phyloP scores from a whole-genome alignment of 1,140 invertebrate genomes.

The Drosophila virilis region DNA sequence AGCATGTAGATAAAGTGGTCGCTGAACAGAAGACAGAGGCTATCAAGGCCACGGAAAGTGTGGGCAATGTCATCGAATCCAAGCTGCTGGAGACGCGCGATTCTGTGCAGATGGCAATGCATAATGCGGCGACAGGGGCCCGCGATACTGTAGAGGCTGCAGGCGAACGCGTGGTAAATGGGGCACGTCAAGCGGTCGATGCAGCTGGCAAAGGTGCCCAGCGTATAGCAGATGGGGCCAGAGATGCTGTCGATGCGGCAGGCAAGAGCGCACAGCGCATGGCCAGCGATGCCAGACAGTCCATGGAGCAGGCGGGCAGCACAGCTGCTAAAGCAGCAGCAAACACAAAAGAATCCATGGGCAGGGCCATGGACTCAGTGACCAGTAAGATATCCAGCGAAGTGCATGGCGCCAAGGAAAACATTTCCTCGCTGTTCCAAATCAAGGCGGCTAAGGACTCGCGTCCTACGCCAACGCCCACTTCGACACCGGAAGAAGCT shows the following conservation, averaged over 20 bases:
- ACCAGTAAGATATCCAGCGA: conserved; percentile 72
- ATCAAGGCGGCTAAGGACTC: conserved; percentile 65
- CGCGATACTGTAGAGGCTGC: conserved; percentile 65
- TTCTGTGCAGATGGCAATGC: conserved; percentile 54
- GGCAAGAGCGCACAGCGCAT: conserved; percentile 52
- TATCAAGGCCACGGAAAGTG: conserved; percentile 23
- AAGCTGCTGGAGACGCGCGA: conserved; percentile 37
- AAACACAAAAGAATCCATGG: conserved; percentile 70
- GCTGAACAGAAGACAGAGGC: conserved; percentile 25
- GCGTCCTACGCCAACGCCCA: conserved; percentile 42
- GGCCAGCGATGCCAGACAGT: conserved; percentile 58
- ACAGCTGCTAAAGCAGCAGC: conserved; percentile 60
- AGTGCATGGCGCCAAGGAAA: conserved; percentile 72
- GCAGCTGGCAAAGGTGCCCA: conserved; percentile 53
- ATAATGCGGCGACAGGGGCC: conserved; percentile 64
- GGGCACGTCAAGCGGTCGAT: conserved; percentile 62
- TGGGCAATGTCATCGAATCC: conserved; percentile 46
- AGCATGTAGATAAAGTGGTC: conserved; percentile 57
- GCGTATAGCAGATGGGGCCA: conserved; percentile 33
- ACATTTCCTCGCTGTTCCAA: conserved; percentile 72
- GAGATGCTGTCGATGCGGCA: conserved; percentile 56
- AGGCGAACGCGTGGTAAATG: conserved; percentile 70
- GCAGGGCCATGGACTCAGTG: conserved; percentile 66
- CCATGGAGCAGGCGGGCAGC: conserved; percentile 60
- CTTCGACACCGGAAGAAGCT: conserved; percentile 58